phyloP scores from a whole-genome alignment of 1,140 invertebrate species.

The Ceratitis capitata region DNA sequence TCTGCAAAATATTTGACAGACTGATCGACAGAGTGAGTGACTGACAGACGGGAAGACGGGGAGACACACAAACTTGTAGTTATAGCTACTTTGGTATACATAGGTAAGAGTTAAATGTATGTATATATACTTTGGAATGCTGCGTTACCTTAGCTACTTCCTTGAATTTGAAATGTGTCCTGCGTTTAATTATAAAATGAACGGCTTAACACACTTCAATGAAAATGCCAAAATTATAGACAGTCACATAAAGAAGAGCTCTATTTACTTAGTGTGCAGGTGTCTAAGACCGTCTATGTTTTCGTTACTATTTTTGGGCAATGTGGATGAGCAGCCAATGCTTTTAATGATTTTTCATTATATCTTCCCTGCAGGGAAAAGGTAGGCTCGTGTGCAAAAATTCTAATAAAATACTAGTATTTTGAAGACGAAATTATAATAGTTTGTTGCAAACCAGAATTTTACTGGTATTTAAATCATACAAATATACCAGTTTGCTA shows the following conservation, averaged over 20 bases:
- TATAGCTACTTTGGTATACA: background rate
- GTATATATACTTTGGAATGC: background rate
- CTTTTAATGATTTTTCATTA: no score
- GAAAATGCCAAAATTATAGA: background rate
- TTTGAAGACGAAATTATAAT: no score
- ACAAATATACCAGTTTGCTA: no score
- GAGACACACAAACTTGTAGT: background rate
- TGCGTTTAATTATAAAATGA: background rate
- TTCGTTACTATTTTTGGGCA: background rate
- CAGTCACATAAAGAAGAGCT: background rate
- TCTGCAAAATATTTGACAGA: background rate
- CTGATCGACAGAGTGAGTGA: background rate
- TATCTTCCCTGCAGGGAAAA: no score
- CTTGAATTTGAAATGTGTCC: background rate
- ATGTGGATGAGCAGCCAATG: no score
- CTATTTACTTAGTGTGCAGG: background rate
- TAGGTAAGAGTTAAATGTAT: background rate
- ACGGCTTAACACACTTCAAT: background rate
- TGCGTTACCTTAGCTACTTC: no score
- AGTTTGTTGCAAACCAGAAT: no score
- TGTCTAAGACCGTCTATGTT: background rate
- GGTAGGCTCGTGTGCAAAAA: no score
- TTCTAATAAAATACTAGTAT: no score
- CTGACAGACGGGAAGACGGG: background rate
- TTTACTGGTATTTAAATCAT: no score